phyloP scores from a whole-genome alignment of 2,797 vertebrate genomes.

The Antennarius maculatus region DNA sequence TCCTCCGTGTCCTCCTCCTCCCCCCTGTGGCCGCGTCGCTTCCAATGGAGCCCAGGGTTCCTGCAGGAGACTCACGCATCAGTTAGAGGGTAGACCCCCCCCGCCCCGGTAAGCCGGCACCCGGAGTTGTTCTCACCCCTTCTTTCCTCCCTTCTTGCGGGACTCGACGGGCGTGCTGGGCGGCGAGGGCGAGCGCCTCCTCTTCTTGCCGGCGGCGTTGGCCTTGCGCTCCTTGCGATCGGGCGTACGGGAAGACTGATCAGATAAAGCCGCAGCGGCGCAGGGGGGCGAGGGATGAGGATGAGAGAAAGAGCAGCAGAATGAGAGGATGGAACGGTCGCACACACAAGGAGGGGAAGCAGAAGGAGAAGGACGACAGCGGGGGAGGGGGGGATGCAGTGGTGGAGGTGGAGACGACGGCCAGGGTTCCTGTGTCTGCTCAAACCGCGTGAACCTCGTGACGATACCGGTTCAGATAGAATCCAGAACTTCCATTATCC shows the following conservation, averaged over 20 bases:
- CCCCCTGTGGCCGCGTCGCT: constrained; percentile 90
- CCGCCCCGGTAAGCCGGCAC: too few species aligned
- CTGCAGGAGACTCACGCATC: constrained; percentile 63
- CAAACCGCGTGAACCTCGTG: too few species aligned
- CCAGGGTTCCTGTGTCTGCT: constrained; percentile 61
- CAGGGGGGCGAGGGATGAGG: constrained; percentile 83
- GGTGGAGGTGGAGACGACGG: constrained; percentile 59
- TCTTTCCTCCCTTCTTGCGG: constrained; percentile 94
- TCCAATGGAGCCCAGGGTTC: constrained; percentile 89
- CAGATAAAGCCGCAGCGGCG: constrained; percentile 79
- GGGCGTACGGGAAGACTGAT: constrained; percentile 95
- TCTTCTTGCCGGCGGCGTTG: constrained; percentile 89
- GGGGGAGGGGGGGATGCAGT: constrained; percentile 56
- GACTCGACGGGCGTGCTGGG: constrained; percentile 90
- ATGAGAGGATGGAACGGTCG: constrained; percentile 85
- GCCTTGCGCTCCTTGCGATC: constrained; percentile 98
- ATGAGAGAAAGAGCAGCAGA: constrained; percentile 86
- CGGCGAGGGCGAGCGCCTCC: constrained; percentile 95
- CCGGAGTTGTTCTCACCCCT: constrained; percentile 82
- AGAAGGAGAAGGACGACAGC: constrained; percentile 42
- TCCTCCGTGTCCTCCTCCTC: constrained; percentile 96
- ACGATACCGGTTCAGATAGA: too few species aligned
- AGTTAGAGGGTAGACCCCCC: not conserved
- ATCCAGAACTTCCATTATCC: not conserved
- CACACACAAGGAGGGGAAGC: constrained; percentile 78